Base-by-base conservation (phyloP, 2,113 vertebrate genomes). In the Entelurus aequoreus region DNA sequence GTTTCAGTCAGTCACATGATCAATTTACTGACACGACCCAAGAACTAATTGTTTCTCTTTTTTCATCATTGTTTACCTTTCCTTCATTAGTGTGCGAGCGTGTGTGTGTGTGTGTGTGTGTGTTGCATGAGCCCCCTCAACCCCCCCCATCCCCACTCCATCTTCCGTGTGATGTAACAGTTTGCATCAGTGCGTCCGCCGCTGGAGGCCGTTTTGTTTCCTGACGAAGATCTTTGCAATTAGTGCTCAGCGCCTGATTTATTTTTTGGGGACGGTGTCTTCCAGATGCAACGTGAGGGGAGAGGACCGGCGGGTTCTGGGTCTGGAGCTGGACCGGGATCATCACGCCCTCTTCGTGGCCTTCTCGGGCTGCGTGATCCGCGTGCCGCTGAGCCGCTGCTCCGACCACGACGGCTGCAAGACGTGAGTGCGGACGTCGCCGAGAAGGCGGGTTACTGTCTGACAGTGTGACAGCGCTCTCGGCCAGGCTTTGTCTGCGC, bases 341-440 rank as follows among this genome's bases (percentile, higher is more conserved):
- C 90, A 92, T 55, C 93, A 94, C 5, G 90, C 92, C 0, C 68
- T 96, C 57, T 95, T 93, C 8, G 94, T 95, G 72, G 94, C 93
- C 6, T 96, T 95, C 66, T 90, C 92, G 8, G 86, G 93, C 84
- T 95, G 94, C 0, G 88, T 96, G 28, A 83, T 93, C 66, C 90
- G 91, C 0, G 87, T 95, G 48, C 91, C 92, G 1, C 91, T 96
- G 63, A 95, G 94, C 73, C 93, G 83, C 54, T 96, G 94, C 57
- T 67, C 84, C 4, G 72, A 84, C 56, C 90, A 94, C 13, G 88
- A 85, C 56, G 75, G 83, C 73, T 95, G 94, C 83, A 91, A 78
- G 53, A 93, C 90, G 94, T 96, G 63, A 92, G 60, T 62, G 51
- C 6, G 15, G 53, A 19, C 49, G 16, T 8, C 15, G 49, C n/a